A percentile compares a stretch with the other conserved stretches of the same genome.
Evolutionary conservation across 30 jellyfish, hydroid and myxozoan species (phyloP).

Genomic region (Chrysaora quinquecirrha): DNA sequence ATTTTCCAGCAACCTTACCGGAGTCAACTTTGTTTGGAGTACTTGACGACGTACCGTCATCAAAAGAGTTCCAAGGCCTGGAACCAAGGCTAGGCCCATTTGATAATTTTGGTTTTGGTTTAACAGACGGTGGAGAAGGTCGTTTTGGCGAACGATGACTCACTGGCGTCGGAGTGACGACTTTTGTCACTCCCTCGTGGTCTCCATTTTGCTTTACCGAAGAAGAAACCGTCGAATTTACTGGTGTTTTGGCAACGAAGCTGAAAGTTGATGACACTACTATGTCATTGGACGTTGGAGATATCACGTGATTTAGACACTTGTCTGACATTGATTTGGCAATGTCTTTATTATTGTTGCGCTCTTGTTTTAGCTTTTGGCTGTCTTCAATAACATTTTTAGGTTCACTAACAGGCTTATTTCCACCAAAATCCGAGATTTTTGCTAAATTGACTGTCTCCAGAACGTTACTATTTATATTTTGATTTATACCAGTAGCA

Average conservation of each 20-base stretch:
- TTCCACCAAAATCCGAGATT: too few relatives aligned
- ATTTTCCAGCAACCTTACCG: neutral
- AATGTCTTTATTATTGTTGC: neutral
- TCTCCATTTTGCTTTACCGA: neutral
- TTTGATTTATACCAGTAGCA: neutral
- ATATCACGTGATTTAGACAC: neutral
- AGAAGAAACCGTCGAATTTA: neutral
- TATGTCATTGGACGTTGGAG: neutral
- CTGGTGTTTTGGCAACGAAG: neutral
- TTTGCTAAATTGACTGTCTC: too few relatives aligned
- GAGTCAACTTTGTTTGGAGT: neutral
- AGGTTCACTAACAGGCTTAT: neutral
- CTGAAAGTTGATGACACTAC: neutral
- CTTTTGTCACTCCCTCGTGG: neutral
- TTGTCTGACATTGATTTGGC: too few relatives aligned
- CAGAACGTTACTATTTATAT: neutral
- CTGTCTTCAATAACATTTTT: neutral
- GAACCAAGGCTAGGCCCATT: constrained; percentile 39
- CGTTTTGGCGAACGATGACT: neutral
- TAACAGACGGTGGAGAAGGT: constrained; percentile 59
- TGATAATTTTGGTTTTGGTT: constrained; percentile 50
- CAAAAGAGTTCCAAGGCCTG: neutral
- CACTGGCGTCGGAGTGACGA: neutral
- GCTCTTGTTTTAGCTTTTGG: neutral
- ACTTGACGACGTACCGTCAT: neutral